phyloP scores from a whole-genome alignment of 2,113 vertebrate species.

The Onychostoma macrolepis region DNA sequence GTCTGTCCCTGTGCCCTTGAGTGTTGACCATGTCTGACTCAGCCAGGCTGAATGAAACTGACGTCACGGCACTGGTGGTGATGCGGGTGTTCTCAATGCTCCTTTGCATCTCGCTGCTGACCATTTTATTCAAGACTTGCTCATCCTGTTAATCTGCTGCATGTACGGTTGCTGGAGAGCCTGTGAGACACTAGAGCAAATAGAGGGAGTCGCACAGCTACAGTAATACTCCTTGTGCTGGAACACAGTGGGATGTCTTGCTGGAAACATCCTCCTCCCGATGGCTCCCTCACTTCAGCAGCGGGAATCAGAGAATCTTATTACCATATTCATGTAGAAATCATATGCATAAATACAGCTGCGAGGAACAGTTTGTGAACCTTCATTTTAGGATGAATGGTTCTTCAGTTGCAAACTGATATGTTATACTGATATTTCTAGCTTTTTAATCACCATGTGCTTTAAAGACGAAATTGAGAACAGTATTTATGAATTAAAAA shows the following conservation, averaged over 20 bases:
- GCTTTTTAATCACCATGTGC: background rate
- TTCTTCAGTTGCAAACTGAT: background rate
- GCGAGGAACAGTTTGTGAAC: background rate
- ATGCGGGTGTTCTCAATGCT: background rate
- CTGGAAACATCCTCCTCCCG: background rate
- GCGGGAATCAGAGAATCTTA: background rate
- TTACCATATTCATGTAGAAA: constrained; percentile 4
- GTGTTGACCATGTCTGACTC: constrained; percentile 20
- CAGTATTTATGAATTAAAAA: background rate
- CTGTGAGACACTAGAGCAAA: background rate
- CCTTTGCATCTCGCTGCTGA: background rate
- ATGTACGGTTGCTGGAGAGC: background rate
- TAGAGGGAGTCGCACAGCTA: background rate
- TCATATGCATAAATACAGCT: background rate
- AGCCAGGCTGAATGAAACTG: constrained; percentile 10
- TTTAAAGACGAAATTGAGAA: background rate
- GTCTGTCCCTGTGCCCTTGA: constrained; percentile 26
- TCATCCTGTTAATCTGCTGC: constrained; percentile 3
- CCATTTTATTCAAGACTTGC: background rate
- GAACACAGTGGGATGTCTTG: constrained; percentile 12
- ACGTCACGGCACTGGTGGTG: background rate
- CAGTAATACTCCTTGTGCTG: background rate
- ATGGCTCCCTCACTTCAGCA: background rate
- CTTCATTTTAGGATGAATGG: background rate
- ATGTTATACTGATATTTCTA: background rate